Conservation (phyloP, 2,888 invertebrate species). For the Sinodicranocentrus sp. region DNA sequence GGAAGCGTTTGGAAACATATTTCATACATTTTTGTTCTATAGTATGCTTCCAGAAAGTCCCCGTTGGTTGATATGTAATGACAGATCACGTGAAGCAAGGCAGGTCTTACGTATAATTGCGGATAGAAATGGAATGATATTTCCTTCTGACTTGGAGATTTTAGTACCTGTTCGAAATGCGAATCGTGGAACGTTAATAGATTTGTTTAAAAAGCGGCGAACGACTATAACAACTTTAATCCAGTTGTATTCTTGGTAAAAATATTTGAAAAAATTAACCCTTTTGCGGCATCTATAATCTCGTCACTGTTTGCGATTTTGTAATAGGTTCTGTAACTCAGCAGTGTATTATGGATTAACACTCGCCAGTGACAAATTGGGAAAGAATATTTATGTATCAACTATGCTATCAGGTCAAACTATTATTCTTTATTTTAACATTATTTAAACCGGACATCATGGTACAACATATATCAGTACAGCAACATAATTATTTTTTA, state of each 20-base stretch:
- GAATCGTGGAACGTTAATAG: conserved; percentile 56
- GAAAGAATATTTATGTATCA: conserved; percentile 76
- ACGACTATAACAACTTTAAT: conserved; percentile 66
- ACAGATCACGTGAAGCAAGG: conserved; percentile 74
- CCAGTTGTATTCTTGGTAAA: conserved; percentile 77
- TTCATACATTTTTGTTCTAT: too few relatives aligned
- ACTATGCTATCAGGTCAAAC: conserved; percentile 76
- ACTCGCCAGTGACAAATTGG: conserved; percentile 76
- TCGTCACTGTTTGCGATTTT: not conserved
- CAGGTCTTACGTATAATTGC: conserved; percentile 73
- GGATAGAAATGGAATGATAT: conserved; percentile 72
- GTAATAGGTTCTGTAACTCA: conserved; percentile 77
- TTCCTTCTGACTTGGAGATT: conserved; percentile 72
- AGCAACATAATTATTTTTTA: not conserved
- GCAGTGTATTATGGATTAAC: conserved; percentile 77
- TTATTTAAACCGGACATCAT: too few relatives aligned
- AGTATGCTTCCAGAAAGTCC: conserved; percentile 76
- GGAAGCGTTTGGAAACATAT: too few relatives aligned
- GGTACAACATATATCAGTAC: not conserved
- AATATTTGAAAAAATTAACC: too few relatives aligned
- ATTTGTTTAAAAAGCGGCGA: conserved; percentile 63
- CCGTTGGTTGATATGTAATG: conserved; percentile 76
- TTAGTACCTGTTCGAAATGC: conserved; percentile 71
- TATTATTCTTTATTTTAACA: not conserved
- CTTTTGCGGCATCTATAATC: too few relatives aligned